Evolutionary conservation across 1,140 invertebrate genomes (phyloP).

Genomic region (Limonius californicus): DNA sequence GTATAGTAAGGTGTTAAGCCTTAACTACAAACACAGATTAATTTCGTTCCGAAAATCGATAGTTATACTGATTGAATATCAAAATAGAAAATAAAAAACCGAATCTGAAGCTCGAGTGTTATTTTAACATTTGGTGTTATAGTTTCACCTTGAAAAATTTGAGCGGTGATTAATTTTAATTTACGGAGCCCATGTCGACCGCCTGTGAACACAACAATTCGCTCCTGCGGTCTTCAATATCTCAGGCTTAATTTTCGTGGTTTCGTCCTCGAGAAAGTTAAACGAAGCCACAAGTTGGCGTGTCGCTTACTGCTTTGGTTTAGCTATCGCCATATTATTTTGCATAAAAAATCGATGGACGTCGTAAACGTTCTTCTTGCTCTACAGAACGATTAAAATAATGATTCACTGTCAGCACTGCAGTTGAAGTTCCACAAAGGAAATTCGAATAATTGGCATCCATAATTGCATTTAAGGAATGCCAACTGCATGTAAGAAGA

Average conservation of each 20-base stretch:
- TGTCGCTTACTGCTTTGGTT: not conserved
- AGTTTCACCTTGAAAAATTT: not conserved
- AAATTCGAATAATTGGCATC: slow-evolving; percentile 28
- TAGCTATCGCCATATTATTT: slow-evolving; percentile 1
- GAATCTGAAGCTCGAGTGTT: not conserved
- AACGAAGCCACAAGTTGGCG: not conserved
- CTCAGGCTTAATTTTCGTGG: not conserved
- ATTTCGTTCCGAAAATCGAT: no score
- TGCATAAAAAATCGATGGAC: not conserved
- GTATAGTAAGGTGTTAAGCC: slow-evolving; percentile 7
- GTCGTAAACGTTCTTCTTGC: not conserved
- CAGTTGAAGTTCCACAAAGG: slow-evolving; percentile 18
- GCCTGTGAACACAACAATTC: not conserved
- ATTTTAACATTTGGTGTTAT: not conserved
- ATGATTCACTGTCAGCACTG: slow-evolving; percentile 1
- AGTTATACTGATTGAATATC: no score
- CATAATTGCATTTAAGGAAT: slow-evolving; percentile 32
- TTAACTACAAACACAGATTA: no score
- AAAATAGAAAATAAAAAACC: not conserved
- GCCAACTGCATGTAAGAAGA: slow-evolving; percentile 27
- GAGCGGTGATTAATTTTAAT: not conserved
- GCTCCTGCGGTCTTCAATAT: not conserved
- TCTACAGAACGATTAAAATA: slow-evolving; percentile 4
- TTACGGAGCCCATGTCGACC: not conserved
- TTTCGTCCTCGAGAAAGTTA: not conserved